Evolutionary conservation across 1,140 invertebrate species (phyloP).

Genomic region (Neotoxoptera formosana): DNA sequence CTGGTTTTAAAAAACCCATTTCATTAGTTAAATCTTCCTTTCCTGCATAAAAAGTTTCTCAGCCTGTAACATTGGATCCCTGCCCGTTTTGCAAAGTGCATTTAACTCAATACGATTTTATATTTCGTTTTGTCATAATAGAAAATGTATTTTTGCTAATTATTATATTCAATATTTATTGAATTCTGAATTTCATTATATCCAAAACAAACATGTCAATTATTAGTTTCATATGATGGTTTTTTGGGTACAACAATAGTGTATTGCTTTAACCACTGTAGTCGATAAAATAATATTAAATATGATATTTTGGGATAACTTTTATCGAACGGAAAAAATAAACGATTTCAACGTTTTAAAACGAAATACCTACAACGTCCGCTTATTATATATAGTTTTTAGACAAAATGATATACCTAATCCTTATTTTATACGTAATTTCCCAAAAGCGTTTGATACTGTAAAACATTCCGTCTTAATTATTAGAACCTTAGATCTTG

Average conservation of each 20-base stretch:
- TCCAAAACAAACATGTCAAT: not conserved
- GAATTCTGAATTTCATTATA: not conserved
- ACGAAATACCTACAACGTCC: not conserved
- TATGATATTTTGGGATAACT: too few relatives aligned
- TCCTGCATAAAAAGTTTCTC: too few relatives aligned
- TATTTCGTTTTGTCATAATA: too few relatives aligned
- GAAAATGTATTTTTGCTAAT: not conserved
- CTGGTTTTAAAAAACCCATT: too few relatives aligned
- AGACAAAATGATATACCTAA: not conserved
- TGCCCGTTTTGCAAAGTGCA: too few relatives aligned
- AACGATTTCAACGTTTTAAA: not conserved
- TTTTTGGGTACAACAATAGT: not conserved
- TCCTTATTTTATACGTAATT: not conserved
- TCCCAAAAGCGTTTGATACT: not conserved
- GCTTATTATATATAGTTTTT: not conserved
- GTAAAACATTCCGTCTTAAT: not conserved
- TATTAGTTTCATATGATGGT: not conserved
- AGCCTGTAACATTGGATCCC: too few relatives aligned
- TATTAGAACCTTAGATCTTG: not conserved
- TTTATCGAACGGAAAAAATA: not conserved
- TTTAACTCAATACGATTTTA: not conserved
- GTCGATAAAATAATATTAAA: not conserved
- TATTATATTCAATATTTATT: not conserved
- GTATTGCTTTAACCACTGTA: not conserved
- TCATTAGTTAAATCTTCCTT: too few relatives aligned